A percentile compares a stretch with the other conserved stretches of the same genome.
These are phyloP conservation scores for Neoniphon sammara DNA, from an alignment of 2,797 vertebrate species.

Conservation along the genomic window DNA sequence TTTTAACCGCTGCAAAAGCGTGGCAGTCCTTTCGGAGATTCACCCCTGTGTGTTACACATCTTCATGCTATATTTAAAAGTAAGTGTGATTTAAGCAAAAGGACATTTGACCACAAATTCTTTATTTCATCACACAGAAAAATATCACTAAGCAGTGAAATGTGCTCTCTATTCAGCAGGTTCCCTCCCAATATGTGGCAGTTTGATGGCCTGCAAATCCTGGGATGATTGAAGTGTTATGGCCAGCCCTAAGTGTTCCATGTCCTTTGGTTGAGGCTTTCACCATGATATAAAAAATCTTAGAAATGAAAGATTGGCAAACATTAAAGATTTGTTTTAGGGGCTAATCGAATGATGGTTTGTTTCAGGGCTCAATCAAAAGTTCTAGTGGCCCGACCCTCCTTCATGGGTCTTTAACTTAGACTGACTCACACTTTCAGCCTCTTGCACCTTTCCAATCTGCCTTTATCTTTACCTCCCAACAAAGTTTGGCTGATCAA, in stretches of 20 bases:
- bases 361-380: conserved; percentile 33
- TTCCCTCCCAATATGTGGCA: conserved; percentile 4
- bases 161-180: conserved; percentile 38
- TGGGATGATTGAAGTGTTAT: conserved; percentile 16
- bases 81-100: not conserved
- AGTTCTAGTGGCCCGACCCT: conserved; percentile 4
- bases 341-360: conserved; percentile 12
- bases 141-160: conserved; percentile 15
- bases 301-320: conserved; percentile 4
- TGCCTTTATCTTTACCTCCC: not conserved
- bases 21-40: too few relatives aligned
- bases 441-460: not conserved
- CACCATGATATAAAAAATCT: conserved; percentile 11
- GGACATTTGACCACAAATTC: not conserved
- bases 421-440: not conserved
- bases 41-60: not conserved
- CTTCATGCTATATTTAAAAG: not conserved
- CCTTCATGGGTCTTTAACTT: not conserved
- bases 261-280: conserved; percentile 2
- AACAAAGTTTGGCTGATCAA: conserved; percentile 2
- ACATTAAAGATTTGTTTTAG: conserved; percentile 11
- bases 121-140: conserved; percentile 33
- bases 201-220: conserved; percentile 17
- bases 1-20: too few relatives aligned
- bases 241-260: not conserved